These are phyloP conservation scores for Mormyrus iriodes DNA, from an alignment of 2,113 vertebrate genomes.

Conservation along the genomic window DNA sequence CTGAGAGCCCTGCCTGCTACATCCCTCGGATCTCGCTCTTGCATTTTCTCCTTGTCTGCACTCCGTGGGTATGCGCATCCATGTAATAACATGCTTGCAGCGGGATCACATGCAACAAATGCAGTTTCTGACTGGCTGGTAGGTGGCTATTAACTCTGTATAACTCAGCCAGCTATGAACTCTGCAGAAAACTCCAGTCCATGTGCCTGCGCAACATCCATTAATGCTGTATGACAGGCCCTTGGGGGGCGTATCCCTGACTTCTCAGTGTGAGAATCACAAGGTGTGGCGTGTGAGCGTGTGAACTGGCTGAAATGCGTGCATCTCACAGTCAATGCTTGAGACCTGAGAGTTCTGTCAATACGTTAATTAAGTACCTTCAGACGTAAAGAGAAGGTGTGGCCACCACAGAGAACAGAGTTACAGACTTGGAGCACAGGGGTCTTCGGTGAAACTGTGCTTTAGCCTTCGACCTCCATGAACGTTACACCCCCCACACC, in stretches of 20 bases:
- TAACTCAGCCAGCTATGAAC: background rate
- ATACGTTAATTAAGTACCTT: too few species aligned
- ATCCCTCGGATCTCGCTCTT: background rate
- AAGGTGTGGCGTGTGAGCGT: background rate
- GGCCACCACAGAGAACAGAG: background rate
- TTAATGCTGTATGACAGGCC: background rate
- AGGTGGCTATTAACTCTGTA: too few species aligned
- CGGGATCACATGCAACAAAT: background rate
- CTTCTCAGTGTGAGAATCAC: background rate
- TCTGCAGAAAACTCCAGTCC: background rate
- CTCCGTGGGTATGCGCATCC: background rate
- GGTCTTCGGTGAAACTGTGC: background rate
- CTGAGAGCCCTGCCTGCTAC: too few species aligned
- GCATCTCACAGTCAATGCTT: background rate
- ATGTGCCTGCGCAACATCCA: background rate
- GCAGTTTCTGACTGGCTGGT: background rate
- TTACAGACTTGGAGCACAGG: background rate
- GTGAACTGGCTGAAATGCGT: background rate
- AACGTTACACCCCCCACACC: background rate
- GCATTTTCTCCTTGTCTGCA: background rate
- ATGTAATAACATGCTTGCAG: background rate
- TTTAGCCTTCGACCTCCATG: background rate
- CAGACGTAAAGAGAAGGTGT: background rate
- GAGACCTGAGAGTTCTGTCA: too few species aligned
- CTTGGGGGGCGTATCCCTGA: background rate